A percentile compares a stretch with the other conserved stretches of the same genome.
Conservation (phyloP, 1,140 invertebrate species). For the Saccostrea echinata region DNA sequence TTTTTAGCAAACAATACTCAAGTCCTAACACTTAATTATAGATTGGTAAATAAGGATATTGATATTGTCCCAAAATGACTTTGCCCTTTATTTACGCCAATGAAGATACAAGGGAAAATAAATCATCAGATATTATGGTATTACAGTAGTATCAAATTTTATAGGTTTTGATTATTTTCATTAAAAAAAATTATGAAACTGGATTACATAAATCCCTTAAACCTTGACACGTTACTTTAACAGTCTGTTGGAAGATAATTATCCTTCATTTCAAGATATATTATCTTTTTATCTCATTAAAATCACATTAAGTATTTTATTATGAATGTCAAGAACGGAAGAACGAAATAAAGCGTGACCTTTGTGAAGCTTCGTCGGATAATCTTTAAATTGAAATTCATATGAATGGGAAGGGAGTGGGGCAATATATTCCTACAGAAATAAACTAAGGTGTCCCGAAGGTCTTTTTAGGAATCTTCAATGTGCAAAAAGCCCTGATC, state of each 20-base stretch:
- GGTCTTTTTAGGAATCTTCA: background rate
- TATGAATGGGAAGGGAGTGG: constrained; percentile 22
- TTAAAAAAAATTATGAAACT: background rate
- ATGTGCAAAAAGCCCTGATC: constrained; percentile 25
- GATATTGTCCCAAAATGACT: background rate
- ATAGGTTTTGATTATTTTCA: constrained; percentile 7
- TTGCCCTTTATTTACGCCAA: background rate
- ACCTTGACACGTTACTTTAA: background rate
- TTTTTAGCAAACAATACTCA: background rate
- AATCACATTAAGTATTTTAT: constrained; percentile 33
- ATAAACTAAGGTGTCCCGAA: constrained; percentile 19
- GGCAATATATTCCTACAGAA: constrained; percentile 15
- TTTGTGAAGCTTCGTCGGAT: background rate
- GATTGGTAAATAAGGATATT: background rate
- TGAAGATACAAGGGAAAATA: background rate
- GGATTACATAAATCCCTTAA: constrained; percentile 24
- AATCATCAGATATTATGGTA: background rate
- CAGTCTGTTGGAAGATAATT: constrained; percentile 10
- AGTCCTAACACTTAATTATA: background rate
- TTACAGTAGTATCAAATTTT: constrained; percentile 13
- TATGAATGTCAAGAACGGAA: constrained; percentile 36
- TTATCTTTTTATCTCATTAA: constrained; percentile 38
- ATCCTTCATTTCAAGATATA: constrained; percentile 7
- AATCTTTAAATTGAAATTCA: constrained; percentile 31
- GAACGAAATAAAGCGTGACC: constrained; percentile 30